Evolutionary conservation across 2,797 vertebrate genomes (phyloP), one percentile per base, ranked within the genome.

Genomic region (Tinamus major): DNA sequence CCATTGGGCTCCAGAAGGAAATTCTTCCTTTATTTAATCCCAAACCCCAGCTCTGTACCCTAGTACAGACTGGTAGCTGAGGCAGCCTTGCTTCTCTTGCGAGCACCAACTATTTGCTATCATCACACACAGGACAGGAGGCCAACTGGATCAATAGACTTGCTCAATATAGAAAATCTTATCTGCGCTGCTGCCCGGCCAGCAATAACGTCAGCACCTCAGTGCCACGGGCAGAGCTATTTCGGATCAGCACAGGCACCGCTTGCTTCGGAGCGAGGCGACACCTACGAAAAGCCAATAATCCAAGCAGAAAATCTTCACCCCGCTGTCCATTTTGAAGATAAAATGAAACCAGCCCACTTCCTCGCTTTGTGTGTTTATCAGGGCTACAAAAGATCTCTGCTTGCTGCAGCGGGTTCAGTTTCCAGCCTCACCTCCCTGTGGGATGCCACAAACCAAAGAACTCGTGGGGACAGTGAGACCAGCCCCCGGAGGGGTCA

Each of bases 151-250:
- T 95, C 94, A 94, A 96, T 96, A 88, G 71, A 27, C 78, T 75
- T 77, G 31, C 93, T 95, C 71, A 94, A 95, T 96, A 96, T 93
- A 93, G 93, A 79, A 95, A 95, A 68, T 61, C 87, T 95, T 94
- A 95, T 95, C 94, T 93, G 29, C 12, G 2, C 89, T 93, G 81
- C 4, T 2, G 93, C 74, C 75, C 20, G 79, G 56, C 79, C 68
- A 82, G 78, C 87, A 79, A 13, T 8, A 68, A 48, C 86, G 87
- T 95, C 92, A 96, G 93, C 95, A 88, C 93, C 94, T 85, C 75
- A 74, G 88, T 96, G 91, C 83, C 92, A 90, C 78, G 86, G 94
- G 95, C 91, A 91, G 89, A 64, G 93, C 84, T 95, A 94, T 95
- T 94, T 10, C 68, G 68, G 80, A 88, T 35, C 91, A 93, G 70